Percentiles rank a stretch among this genome's conserved stretches.
These are phyloP conservation scores for Criorhina ranunculi DNA, from an alignment of 2,888 invertebrate species.

Conservation along the genomic window DNA sequence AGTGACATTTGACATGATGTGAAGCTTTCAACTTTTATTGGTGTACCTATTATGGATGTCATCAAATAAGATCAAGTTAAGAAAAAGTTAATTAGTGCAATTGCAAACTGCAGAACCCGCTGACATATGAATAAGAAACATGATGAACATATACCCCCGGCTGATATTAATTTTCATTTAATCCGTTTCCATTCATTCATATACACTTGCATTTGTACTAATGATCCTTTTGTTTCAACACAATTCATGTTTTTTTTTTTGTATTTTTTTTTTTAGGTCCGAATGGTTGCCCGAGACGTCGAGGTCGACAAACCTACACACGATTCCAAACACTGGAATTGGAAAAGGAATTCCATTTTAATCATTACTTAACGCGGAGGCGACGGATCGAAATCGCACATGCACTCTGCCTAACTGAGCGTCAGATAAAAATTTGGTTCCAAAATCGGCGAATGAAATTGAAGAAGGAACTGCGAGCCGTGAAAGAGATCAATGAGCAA, in stretches of 20 bases:
- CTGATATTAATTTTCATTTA: conserved; percentile 47
- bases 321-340: conserved; percentile 98
- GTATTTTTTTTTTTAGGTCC: conserved; percentile 92
- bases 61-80: no score
- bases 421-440: conserved; percentile 99
- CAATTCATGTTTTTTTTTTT: conserved; percentile 76
- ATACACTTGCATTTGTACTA: background rate
- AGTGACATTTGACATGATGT: no score
- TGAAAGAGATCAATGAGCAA: conserved; percentile 97
- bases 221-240: conserved; percentile 45
- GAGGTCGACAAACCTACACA: conserved; percentile 98
- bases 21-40: no score
- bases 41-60: no score
- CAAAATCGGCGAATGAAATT: conserved; percentile 98
- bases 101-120: no score
- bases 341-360: conserved; percentile 99
- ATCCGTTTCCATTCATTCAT: background rate
- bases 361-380: conserved; percentile 97
- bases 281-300: conserved; percentile 96
- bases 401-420: conserved; percentile 96
- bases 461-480: conserved; percentile 97
- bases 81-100: no score
- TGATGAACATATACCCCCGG: background rate
- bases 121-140: no score
- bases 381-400: conserved; percentile 99